Percentiles rank a stretch among this genome's conserved stretches.
These are phyloP conservation scores for Hydractinia symbiolongicarpus DNA, from an alignment of 30 jellyfish, hydroid and myxozoan species.

Conservation along the genomic window DNA sequence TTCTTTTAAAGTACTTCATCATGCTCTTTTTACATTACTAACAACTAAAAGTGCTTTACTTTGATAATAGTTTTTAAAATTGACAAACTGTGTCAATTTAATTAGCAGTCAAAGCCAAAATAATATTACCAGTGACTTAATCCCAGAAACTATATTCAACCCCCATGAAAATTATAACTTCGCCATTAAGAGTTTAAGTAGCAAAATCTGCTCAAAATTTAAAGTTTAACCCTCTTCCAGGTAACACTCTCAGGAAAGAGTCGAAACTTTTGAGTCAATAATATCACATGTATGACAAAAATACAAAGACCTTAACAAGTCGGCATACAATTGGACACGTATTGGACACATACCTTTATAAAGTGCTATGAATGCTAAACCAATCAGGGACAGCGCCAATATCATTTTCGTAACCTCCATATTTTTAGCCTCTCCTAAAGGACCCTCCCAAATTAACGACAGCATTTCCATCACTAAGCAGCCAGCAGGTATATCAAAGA, in stretches of 20 bases:
- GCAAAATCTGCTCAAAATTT: too few relatives aligned
- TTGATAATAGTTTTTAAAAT: too few relatives aligned
- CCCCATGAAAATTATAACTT: too few relatives aligned
- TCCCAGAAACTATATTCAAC: too few relatives aligned
- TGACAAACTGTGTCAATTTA: too few relatives aligned
- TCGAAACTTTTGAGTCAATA: not conserved
- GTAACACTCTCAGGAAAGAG: not conserved
- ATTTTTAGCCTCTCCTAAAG: constrained; percentile 51
- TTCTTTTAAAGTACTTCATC: too few relatives aligned
- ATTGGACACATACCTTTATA: constrained; percentile 56
- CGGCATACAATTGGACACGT: not conserved
- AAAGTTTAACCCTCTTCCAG: too few relatives aligned
- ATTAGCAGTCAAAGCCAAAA: too few relatives aligned
- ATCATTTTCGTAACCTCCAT: constrained; percentile 52
- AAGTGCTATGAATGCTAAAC: constrained; percentile 76
- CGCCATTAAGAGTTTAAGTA: too few relatives aligned
- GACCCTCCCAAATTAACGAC: constrained; percentile 79
- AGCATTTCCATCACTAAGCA: constrained; percentile 79
- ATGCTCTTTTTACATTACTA: too few relatives aligned
- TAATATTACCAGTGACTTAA: too few relatives aligned
- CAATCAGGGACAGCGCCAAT: constrained; percentile 56
- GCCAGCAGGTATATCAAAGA: constrained; percentile 86
- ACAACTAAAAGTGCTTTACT: too few relatives aligned
- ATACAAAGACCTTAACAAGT: not conserved
- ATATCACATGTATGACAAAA: not conserved